Conservation (phyloP, 2,888 invertebrate species). For the Pristionchus japonicus region DNA sequence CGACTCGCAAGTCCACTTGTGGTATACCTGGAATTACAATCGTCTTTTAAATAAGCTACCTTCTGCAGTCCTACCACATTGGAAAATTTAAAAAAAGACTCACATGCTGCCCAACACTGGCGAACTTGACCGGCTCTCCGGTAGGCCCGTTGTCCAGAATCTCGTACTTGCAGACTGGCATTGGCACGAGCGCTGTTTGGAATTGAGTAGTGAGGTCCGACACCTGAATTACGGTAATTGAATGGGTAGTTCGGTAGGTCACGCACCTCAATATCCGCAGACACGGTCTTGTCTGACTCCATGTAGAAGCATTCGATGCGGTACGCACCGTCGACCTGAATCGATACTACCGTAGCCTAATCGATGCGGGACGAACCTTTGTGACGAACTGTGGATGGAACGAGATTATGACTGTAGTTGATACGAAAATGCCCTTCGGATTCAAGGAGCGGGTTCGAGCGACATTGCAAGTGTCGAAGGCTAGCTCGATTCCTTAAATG, state of each 20-base stretch:
- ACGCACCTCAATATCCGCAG: constrained; percentile 64
- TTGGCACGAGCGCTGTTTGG: constrained; percentile 72
- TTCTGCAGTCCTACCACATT: not conserved
- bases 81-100: not conserved
- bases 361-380: constrained; percentile 55
- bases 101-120: constrained; percentile 71
- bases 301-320: constrained; percentile 74
- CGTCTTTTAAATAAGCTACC: not conserved
- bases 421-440: constrained; percentile 74
- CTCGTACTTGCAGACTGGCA: constrained; percentile 75
- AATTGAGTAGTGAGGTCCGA: constrained; percentile 74
- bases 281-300: constrained; percentile 72
- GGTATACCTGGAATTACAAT: constrained; percentile 63
- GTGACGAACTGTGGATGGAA: constrained; percentile 75
- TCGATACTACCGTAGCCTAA: not conserved
- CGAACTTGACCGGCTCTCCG: constrained; percentile 73
- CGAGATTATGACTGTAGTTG: constrained; percentile 74
- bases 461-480: constrained; percentile 74
- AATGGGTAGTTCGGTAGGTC: not conserved
- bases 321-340: constrained; percentile 66
- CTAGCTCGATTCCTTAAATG: constrained; percentile 71
- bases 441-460: constrained; percentile 73
- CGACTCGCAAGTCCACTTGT: constrained; percentile 75
- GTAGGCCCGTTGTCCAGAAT: constrained; percentile 74
- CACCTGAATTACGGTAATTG: constrained; percentile 56